Evolutionary conservation across 2,113 vertebrate genomes (phyloP).

Genomic region (Synodontis membranacea): DNA sequence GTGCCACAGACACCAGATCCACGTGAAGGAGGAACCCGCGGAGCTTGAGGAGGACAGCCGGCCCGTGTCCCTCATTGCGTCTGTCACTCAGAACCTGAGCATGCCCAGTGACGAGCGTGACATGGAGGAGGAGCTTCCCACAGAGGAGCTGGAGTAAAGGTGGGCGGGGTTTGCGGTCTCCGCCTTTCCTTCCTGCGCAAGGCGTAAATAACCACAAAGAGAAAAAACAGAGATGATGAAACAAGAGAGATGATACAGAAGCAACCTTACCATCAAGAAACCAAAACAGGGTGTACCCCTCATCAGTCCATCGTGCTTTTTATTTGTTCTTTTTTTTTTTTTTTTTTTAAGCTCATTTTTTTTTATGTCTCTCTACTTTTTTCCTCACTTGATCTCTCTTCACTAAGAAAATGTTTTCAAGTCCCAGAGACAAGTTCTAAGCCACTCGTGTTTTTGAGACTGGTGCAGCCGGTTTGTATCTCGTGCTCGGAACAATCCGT

Average conservation of each 20-base stretch:
- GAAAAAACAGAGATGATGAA: too few relatives aligned
- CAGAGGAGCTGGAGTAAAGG: slow-evolving; percentile 92
- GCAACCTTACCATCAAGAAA: slow-evolving; percentile 68
- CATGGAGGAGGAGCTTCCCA: slow-evolving; percentile 91
- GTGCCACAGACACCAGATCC: slow-evolving; percentile 82
- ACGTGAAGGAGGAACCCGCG: slow-evolving; percentile 96
- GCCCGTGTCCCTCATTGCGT: slow-evolving; percentile 81
- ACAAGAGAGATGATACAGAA: slow-evolving; percentile 60
- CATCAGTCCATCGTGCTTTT: slow-evolving; percentile 67
- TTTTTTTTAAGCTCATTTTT: background rate
- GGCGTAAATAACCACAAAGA: slow-evolving; percentile 49
- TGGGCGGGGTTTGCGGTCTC: slow-evolving; percentile 56
- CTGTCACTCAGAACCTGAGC: slow-evolving; percentile 82
- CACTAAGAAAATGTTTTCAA: slow-evolving; percentile 45
- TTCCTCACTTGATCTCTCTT: slow-evolving; percentile 20
- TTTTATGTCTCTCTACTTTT: background rate
- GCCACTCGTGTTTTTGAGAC: slow-evolving; percentile 25
- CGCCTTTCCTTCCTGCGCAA: slow-evolving; percentile 32
- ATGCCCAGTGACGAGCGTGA: slow-evolving; percentile 88
- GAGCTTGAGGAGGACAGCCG: slow-evolving; percentile 89
- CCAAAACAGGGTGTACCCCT: slow-evolving; percentile 78
- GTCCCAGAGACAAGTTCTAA: slow-evolving; percentile 41
- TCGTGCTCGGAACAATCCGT: background rate
- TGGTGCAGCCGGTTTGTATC: background rate
- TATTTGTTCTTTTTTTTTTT: slow-evolving; percentile 49